phyloP scores from a whole-genome alignment of 2,113 vertebrate genomes.

The Vireo altiloquus region DNA sequence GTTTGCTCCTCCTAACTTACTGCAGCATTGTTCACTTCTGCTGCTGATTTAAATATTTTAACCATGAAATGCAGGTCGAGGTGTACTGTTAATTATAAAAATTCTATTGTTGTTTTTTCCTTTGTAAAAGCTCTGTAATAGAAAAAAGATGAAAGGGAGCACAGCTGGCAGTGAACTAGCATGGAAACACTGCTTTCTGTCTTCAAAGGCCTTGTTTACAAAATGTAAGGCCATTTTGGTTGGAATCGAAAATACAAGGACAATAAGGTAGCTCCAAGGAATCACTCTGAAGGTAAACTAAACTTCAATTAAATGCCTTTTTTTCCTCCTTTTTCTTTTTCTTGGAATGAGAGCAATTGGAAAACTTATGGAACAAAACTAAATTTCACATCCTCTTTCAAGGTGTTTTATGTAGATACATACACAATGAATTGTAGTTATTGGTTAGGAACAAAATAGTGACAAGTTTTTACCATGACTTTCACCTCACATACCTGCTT shows the following conservation, averaged over 20 bases:
- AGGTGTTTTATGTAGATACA: slow-evolving; percentile 1
- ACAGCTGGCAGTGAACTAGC: background rate
- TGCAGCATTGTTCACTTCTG: background rate
- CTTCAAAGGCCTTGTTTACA: slow-evolving; percentile 45
- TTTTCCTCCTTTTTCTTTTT: background rate
- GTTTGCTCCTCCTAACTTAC: background rate
- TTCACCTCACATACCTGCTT: background rate
- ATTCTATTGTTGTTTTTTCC: background rate
- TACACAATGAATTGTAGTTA: background rate
- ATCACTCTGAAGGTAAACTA: background rate
- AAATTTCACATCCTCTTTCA: background rate
- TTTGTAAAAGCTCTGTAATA: slow-evolving; percentile 11
- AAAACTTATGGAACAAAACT: background rate
- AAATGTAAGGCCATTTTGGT: slow-evolving; percentile 34
- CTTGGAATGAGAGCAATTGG: background rate
- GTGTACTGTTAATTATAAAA: slow-evolving; percentile 33
- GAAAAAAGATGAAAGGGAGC: slow-evolving; percentile 25
- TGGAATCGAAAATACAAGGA: slow-evolving; percentile 7
- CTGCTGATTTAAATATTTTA: slow-evolving; percentile 33
- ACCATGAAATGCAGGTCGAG: slow-evolving; percentile 9
- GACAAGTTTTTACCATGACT: background rate
- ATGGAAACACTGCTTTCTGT: background rate
- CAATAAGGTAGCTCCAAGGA: background rate
- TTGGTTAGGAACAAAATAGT: background rate
- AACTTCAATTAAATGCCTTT: background rate